Evolutionary conservation across 2,797 vertebrate genomes (phyloP), one percentile per base, ranked within the genome.

Genomic region (Acipenser oxyrinchus): DNA sequence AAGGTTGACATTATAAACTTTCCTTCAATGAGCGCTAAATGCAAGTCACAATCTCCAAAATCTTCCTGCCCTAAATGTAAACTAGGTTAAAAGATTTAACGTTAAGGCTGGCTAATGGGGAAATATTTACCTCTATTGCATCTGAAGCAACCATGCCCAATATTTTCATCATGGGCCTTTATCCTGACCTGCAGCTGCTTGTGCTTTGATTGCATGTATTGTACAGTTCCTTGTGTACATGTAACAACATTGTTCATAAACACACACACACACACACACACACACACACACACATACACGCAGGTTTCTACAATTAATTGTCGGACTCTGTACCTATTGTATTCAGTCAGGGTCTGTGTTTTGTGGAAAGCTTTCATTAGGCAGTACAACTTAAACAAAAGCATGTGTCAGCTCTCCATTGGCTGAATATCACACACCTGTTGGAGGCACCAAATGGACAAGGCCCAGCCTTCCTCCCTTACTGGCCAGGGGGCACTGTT

Each of bases 271-370:
- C 23, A 37, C 11, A 68, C 59, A 67, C 65, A 64, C 50, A 57
- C 60, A 60, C 23, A 37, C 23, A 37, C 4, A 37, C 23, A 37
- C 23, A 37, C 11, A 68, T 52, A 67, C 65, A 64, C 50, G 61
- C 60, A 60, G 9, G 57, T 74, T 66, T 60, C 58, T 4, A 57
- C 75, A 75, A 75, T 74, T 78, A 69, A 71, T 68, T 79, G 76
- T 81, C 75, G 76, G 48, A 58, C 55, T 58, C 13, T 58, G 55
- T 58, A 58, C 55, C 55, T 13, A 58, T 58, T 58, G 7, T 58
- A 13, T 13, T 10, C 9, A 58, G 55, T 12, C 55, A 37, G 23
- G 55, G 55, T 12, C 55, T 58, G 55, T 58, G 55, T 13, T 58
- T 58, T 58, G 6, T 58, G 55, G 9, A 58, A 58, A 58, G 55